A percentile compares a stretch with the other conserved stretches of the same genome.
These are phyloP conservation scores for Myiozetetes cayanensis DNA, from an alignment of 2,113 vertebrate genomes.

Conservation along the genomic window DNA sequence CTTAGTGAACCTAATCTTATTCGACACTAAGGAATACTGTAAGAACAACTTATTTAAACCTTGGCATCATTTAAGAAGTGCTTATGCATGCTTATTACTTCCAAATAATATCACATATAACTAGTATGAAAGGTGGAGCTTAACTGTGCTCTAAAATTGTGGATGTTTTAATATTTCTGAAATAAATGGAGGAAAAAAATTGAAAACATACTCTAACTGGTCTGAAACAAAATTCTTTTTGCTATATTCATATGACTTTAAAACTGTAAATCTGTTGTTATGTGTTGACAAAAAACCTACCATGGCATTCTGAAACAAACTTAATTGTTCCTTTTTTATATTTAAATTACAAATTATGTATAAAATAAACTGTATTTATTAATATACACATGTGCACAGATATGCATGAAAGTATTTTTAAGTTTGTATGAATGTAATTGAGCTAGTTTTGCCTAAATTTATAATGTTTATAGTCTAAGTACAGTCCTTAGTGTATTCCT, in stretches of 20 bases:
- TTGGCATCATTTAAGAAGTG: neutral
- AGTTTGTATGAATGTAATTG: neutral
- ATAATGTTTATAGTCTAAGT: neutral
- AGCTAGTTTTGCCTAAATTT: neutral
- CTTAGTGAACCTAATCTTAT: neutral
- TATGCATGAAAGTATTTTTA: neutral
- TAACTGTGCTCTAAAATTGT: neutral
- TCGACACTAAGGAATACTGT: neutral
- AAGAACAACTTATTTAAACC: conserved; percentile 11
- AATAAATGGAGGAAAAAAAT: neutral
- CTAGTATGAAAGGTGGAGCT: neutral
- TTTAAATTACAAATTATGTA: neutral
- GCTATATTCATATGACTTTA: neutral
- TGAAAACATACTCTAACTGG: neutral
- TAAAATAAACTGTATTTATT: neutral
- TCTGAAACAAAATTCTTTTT: neutral
- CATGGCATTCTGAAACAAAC: neutral
- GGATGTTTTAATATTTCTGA: neutral
- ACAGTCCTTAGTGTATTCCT: neutral
- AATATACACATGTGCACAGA: neutral
- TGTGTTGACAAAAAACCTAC: neutral
- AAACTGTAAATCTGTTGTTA: neutral
- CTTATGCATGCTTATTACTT: neutral
- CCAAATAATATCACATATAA: neutral
- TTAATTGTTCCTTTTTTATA: neutral